A percentile compares a stretch with the other conserved stretches of the same genome.
Conservation (phyloP, 2,797 vertebrate genomes). For the Danio albolineatus region DNA sequence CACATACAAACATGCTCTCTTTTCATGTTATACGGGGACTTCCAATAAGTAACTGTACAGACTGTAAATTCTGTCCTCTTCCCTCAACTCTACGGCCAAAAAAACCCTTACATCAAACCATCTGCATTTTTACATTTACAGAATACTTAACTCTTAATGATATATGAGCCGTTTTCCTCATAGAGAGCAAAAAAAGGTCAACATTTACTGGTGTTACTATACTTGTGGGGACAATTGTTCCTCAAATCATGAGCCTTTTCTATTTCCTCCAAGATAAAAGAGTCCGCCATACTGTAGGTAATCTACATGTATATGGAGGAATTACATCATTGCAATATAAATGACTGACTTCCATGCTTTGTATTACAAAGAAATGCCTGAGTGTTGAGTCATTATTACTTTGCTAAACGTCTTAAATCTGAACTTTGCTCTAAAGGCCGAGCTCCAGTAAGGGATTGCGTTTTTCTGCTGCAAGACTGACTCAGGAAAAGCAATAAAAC, state of each 20-base stretch:
- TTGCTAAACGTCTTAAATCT: slow-evolving; percentile 2
- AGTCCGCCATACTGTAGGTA: not conserved
- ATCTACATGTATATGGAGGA: not conserved
- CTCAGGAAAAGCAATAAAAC: slow-evolving; percentile 7
- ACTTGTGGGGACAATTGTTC: too few species aligned
- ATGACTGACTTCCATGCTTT: not conserved
- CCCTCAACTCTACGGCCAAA: too few species aligned
- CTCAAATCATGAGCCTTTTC: not conserved
- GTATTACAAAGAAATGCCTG: not conserved
- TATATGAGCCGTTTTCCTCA: too few species aligned
- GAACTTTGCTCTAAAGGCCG: slow-evolving; percentile 23
- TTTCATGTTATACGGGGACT: too few species aligned
- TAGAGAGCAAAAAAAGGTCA: too few species aligned
- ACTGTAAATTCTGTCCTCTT: too few species aligned
- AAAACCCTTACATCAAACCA: too few species aligned
- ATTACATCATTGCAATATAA: not conserved
- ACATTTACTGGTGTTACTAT: too few species aligned
- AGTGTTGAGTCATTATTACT: slow-evolving; percentile 35
- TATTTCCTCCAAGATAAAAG: not conserved
- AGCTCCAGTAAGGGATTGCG: slow-evolving; percentile 9
- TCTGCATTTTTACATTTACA: too few species aligned
- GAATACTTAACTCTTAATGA: too few species aligned
- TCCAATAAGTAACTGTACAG: too few species aligned
- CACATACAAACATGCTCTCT: too few species aligned
- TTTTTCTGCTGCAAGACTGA: not conserved